phyloP scores from a whole-genome alignment of 2,888 invertebrate genomes.

The Azorinus chamasolen region DNA sequence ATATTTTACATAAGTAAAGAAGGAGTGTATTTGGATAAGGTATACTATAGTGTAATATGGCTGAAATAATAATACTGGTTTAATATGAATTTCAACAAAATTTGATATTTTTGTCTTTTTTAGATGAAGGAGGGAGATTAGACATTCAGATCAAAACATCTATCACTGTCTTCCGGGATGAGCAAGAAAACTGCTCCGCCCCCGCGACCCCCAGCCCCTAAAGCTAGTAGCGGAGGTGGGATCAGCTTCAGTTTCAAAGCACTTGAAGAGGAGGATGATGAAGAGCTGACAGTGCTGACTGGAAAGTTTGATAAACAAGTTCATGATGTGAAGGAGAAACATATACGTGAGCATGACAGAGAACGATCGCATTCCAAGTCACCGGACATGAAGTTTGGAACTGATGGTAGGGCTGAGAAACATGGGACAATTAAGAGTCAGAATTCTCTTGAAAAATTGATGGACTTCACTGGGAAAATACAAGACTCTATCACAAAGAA shows the following conservation, averaged over 20 bases:
- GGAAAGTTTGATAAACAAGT: slow-evolving; percentile 75
- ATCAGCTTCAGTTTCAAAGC: slow-evolving; percentile 80
- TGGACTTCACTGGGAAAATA: slow-evolving; percentile 68
- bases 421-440: slow-evolving; percentile 49
- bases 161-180: slow-evolving; percentile 9
- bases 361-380: slow-evolving; percentile 40
- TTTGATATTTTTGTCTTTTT: too few relatives aligned
- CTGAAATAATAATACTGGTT: too few relatives aligned
- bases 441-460: slow-evolving; percentile 65
- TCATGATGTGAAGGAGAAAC: slow-evolving; percentile 49
- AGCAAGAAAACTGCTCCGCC: slow-evolving; percentile 44
- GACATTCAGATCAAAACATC: too few relatives aligned
- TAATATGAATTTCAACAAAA: too few relatives aligned
- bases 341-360: slow-evolving; percentile 17
- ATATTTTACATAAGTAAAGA: too few relatives aligned
- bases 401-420: slow-evolving; percentile 20
- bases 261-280: slow-evolving; percentile 78
- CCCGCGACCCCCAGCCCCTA: slow-evolving; percentile 41
- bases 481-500: slow-evolving; percentile 73
- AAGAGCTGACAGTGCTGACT: slow-evolving; percentile 74
- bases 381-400: slow-evolving; percentile 6
- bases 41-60: too few relatives aligned
- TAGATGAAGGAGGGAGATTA: too few relatives aligned
- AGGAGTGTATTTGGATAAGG: too few relatives aligned
- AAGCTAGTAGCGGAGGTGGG: slow-evolving; percentile 30